Conservation (phyloP, 2,888 invertebrate species). For the Thecophora atra region DNA sequence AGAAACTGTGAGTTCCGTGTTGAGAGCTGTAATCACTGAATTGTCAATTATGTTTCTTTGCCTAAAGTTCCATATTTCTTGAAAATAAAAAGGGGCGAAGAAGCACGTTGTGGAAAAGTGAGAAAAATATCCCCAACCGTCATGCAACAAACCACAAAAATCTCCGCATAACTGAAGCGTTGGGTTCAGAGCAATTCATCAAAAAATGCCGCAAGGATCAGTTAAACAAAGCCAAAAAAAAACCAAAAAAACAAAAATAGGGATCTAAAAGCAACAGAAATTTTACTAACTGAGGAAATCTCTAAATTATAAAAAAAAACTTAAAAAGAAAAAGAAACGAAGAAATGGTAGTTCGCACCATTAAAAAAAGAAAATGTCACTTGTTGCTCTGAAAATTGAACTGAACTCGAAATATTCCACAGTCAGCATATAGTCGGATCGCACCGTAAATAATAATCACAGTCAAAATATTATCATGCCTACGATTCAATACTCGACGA, state of each 20-base stretch:
- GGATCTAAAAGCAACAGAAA: neutral
- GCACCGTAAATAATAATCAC: too few relatives aligned
- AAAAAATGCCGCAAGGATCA: slow-evolving; percentile 19
- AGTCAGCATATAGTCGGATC: too few relatives aligned
- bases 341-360: neutral
- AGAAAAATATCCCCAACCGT: neutral
- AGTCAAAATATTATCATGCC: too few relatives aligned
- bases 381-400: neutral
- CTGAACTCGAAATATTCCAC: too few relatives aligned
- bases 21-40: slow-evolving; percentile 24
- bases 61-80: slow-evolving; percentile 1
- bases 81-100: neutral
- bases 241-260: too few relatives aligned
- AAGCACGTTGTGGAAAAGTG: neutral
- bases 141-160: slow-evolving; percentile 6
- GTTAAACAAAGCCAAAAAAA: too few relatives aligned
- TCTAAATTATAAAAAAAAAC: neutral
- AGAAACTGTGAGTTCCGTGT: slow-evolving; percentile 27
- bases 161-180: neutral
- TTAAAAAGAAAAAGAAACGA: too few relatives aligned
- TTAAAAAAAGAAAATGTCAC: neutral
- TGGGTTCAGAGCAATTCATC: neutral
- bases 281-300: neutral
- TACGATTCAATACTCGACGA: neutral
- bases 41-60: slow-evolving; percentile 18